Base-by-base conservation (phyloP, 2,113 vertebrate genomes). In the Columba janthina region DNA sequence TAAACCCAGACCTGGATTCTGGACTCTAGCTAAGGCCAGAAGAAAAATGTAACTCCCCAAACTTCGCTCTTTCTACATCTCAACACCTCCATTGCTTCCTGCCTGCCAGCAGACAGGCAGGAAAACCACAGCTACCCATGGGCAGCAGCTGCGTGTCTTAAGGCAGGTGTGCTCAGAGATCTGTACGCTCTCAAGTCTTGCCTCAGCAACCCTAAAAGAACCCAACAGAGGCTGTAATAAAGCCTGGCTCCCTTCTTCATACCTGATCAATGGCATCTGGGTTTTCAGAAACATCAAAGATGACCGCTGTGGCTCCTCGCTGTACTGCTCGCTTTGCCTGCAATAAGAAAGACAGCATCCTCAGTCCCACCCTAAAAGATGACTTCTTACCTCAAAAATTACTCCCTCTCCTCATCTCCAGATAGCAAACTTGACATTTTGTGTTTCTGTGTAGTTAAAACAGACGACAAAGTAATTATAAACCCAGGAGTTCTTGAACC, bases 221-320 rank as follows among this genome's bases (percentile, higher is more conserved):
- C 26, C 8, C 57, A 48, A 26, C 1, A 50, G 42, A 75, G 62
- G 21, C 62, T 67, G 32, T 29, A 75, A 70, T 36, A 74, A 58
- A 38, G 48, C 42, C 58, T 46, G 21, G 65, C 70, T 91, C 58
- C 67, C 38, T 83, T 62, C 70, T 77, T 88, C 98, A 42, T 97
- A 99, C 99, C 98, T 99, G 99, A 97, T 99, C 99, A 64, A 99
- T 99, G 94, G 99, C 99, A 90, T 99, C 99, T 56, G 99, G 99
- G 93, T 99, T 99, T 98, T 99, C 99, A 2, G 99, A 99, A 83
- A 99, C 99, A 82, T 99, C 99, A 84, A 99, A 99, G 98, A 99
- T 99, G 97, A 99, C 99, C 2, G 99, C 99, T 1, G 99, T 99
- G 60, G 99, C 99, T 94, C 99, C 99, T 66, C 99, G 98, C 96